These are phyloP conservation scores for Campylomormyrus tamandua DNA, from an alignment of 2,113 vertebrate species.

Conservation along the genomic window DNA sequence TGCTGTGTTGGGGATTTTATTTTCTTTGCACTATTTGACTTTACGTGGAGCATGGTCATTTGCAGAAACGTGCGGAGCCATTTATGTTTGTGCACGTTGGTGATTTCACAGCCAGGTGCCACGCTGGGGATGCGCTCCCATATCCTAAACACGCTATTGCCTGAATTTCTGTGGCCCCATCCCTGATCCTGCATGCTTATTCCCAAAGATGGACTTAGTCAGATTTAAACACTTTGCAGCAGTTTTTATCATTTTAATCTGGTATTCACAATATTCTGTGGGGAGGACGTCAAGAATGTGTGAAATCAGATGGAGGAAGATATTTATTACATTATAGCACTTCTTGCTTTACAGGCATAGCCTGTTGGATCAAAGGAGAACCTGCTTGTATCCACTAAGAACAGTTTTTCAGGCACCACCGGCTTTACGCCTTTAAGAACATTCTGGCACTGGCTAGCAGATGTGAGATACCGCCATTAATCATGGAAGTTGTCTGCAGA, in stretches of 20 bases:
- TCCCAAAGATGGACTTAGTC: neutral
- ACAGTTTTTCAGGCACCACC: neutral
- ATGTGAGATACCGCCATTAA: neutral
- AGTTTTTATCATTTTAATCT: neutral
- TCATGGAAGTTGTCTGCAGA: neutral
- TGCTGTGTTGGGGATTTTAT: neutral
- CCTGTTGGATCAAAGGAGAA: neutral
- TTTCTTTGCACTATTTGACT: neutral
- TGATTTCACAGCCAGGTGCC: neutral
- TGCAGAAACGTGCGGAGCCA: neutral
- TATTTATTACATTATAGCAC: neutral
- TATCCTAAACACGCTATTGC: neutral
- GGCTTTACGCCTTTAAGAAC: neutral
- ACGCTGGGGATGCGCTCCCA: neutral
- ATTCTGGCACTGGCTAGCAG: neutral
- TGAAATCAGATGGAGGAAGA: neutral
- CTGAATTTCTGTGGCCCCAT: neutral
- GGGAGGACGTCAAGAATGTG: neutral
- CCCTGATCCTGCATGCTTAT: neutral
- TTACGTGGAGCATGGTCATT: neutral
- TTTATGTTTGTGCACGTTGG: neutral
- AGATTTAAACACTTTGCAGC: neutral
- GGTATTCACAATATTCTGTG: neutral
- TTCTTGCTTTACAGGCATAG: neutral
- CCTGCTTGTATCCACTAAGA: neutral